These are phyloP conservation scores for Atherinomorus stipes DNA, from an alignment of 2,113 vertebrate genomes.

Conservation along the genomic window DNA sequence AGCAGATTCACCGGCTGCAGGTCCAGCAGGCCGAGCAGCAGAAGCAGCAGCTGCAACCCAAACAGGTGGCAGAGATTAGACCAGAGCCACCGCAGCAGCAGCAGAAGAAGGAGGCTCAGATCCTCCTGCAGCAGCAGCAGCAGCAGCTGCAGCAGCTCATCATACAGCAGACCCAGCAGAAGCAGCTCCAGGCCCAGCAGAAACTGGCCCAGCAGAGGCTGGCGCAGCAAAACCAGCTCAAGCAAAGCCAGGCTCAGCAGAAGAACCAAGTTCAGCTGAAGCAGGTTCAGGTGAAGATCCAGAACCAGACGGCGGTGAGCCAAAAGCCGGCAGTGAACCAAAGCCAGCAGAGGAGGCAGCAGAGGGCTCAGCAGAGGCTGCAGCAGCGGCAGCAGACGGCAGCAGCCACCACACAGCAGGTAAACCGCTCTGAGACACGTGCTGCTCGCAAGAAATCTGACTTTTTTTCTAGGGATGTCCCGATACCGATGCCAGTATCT, in stretches of 20 bases:
- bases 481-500: too few relatives aligned
- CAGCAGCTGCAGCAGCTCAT: conserved; percentile 77
- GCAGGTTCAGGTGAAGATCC: conserved; percentile 71
- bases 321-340: conserved; percentile 47
- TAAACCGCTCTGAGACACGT: conserved; percentile 9
- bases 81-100: conserved; percentile 26
- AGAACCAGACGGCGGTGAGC: conserved; percentile 43
- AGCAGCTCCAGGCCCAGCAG: conserved; percentile 68
- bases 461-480: too few relatives aligned
- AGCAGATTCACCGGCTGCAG: conserved; percentile 80
- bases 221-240: conserved; percentile 50
- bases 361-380: conserved; percentile 64
- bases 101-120: conserved; percentile 69
- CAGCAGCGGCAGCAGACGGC: conserved; percentile 62
- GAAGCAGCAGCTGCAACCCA: conserved; percentile 47
- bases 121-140: conserved; percentile 72
- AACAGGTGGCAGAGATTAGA: conserved; percentile 49
- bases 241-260: conserved; percentile 59
- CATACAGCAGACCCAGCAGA: conserved; percentile 78
- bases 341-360: conserved; percentile 70
- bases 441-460: too few relatives aligned
- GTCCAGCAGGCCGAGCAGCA: conserved; percentile 70
- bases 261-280: conserved; percentile 65
- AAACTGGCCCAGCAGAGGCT: conserved; percentile 61
- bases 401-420: conserved; percentile 75